Base-by-base conservation (phyloP, 2,113 vertebrate species). In the Conger conger region DNA sequence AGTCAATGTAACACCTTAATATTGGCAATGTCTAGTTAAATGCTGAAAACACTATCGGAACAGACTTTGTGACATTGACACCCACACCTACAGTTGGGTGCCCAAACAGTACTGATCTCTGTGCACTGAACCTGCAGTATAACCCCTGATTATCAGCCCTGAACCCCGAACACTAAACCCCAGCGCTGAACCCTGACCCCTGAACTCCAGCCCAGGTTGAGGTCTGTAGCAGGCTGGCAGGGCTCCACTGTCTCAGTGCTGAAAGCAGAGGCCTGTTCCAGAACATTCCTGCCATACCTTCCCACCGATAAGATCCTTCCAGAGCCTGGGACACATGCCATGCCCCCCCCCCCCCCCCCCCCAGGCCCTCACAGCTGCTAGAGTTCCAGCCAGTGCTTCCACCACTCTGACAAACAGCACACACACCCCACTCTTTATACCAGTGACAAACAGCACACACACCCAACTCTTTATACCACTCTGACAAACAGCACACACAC, bases 271-370 rank as follows among this genome's bases (percentile, higher is more conserved):
- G 83, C 73, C 83, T 73, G 76, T 11, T 53, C 20, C 18, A 30
- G n/a, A 17, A 77, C 79, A 86, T 86, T 86, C 79, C 84, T 77
- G 40, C 35, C 60, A 86, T 86, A 76, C 42, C 42, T 54, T 50
- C 80, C 63, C 35, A 16, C 23, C 20, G 76, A 63, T 40, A 63
- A 50, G 23, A 27, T 1, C 3, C 42, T 81, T 33, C 53, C 79
- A 23, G 27, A 80, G 84, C 63, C 84, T 45, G 40, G 13, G 36
- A 57, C 27, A 81, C 79, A 73, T 76, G n/a, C n/a, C n/a, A 42
- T 42, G 9, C 40, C 4, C 40, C 40, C 40, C 40, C 40, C 1
- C 9, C 1, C 4, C 40, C 40, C 40, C 40, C 40, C 40, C 40
- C 40, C 8, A 6, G 0, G 9, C 45, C 45, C 15, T 9, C 35